Evolutionary conservation across 23 tunicate species (phyloP).

Genomic region (Pegea sp.): DNA sequence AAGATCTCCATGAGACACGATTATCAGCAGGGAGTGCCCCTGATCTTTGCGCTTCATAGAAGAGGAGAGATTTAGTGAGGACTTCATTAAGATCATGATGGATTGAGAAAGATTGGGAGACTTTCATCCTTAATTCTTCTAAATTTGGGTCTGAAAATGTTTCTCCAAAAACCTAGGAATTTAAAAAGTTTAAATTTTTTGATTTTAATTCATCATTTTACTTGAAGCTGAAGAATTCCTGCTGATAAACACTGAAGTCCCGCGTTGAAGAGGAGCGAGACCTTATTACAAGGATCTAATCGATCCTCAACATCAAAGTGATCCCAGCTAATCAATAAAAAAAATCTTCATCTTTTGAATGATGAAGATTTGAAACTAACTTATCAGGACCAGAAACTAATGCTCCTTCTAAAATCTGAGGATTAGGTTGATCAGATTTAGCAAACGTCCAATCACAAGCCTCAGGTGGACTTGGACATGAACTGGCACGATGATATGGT

Average conservation of each 20-base stretch:
- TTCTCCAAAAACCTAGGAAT: conserved; percentile 37
- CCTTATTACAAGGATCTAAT: conserved; percentile 12
- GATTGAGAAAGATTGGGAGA: conserved; percentile 34
- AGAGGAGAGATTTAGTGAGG: conserved; percentile 36
- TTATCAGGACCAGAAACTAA: conserved; percentile 74
- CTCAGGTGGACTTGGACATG: conserved; percentile 68
- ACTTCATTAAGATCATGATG: conserved; percentile 66
- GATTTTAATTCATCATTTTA: conserved; percentile 13
- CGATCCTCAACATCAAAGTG: conserved; percentile 25
- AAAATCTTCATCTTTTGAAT: neutral
- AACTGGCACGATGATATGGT: conserved; percentile 82
- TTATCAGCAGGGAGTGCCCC: conserved; percentile 55
- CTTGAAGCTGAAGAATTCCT: conserved; percentile 61
- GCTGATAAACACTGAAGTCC: conserved; percentile 76
- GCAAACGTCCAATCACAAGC: conserved; percentile 51
- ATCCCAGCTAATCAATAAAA: conserved; percentile 33
- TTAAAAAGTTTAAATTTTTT: conserved; percentile 14
- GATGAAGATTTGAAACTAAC: conserved; percentile 2
- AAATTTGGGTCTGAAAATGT: conserved; percentile 91
- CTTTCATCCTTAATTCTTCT: conserved; percentile 36
- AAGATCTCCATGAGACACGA: conserved; percentile 59
- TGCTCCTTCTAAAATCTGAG: conserved; percentile 72
- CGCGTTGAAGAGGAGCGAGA: conserved; percentile 65
- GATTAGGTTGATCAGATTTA: conserved; percentile 35
- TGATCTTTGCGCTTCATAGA: conserved; percentile 86